A percentile compares a stretch with the other conserved stretches of the same genome.
phyloP scores from a whole-genome alignment of 1,140 invertebrate species.

The Contarinia nasturtii region DNA sequence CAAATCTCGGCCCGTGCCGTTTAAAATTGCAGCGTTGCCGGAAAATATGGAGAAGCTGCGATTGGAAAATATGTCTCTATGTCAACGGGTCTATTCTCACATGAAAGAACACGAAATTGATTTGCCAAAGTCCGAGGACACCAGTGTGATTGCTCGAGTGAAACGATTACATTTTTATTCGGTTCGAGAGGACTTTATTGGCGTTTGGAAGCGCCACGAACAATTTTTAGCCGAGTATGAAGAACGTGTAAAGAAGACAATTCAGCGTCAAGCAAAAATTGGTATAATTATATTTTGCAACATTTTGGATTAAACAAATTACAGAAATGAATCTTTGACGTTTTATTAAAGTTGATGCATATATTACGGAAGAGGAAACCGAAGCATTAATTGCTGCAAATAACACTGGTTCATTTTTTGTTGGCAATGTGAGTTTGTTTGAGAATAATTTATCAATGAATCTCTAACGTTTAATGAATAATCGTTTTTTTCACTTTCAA shows the following conservation, averaged over 20 bases:
- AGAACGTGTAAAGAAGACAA: slow-evolving; percentile 16
- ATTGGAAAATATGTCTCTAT: background rate
- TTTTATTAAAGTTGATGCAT: slow-evolving; percentile 13
- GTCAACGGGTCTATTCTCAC: slow-evolving; percentile 2
- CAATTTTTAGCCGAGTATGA: slow-evolving; percentile 19
- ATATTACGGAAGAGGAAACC: slow-evolving; percentile 20
- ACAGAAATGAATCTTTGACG: background rate
- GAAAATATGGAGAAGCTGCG: background rate
- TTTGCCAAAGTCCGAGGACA: slow-evolving; percentile 18
- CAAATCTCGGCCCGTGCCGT: too few species aligned
- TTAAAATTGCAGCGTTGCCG: background rate
- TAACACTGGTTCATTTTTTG: slow-evolving; percentile 18
- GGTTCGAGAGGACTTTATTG: slow-evolving; percentile 18
- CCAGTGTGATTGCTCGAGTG: slow-evolving; percentile 19
- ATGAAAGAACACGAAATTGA: slow-evolving; percentile 19
- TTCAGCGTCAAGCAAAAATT: slow-evolving; percentile 19
- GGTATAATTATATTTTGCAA: slow-evolving; percentile 7
- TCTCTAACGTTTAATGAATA: background rate
- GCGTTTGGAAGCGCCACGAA: slow-evolving; percentile 21
- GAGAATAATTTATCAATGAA: background rate
- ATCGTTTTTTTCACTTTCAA: slow-evolving; percentile 1
- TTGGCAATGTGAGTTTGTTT: slow-evolving; percentile 17
- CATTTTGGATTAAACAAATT: background rate
- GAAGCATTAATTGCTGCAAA: slow-evolving; percentile 20
- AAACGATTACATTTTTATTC: slow-evolving; percentile 20